Evolutionary conservation across 2,797 vertebrate species (phyloP).

Genomic region (Chlorospingus semifuscus): DNA sequence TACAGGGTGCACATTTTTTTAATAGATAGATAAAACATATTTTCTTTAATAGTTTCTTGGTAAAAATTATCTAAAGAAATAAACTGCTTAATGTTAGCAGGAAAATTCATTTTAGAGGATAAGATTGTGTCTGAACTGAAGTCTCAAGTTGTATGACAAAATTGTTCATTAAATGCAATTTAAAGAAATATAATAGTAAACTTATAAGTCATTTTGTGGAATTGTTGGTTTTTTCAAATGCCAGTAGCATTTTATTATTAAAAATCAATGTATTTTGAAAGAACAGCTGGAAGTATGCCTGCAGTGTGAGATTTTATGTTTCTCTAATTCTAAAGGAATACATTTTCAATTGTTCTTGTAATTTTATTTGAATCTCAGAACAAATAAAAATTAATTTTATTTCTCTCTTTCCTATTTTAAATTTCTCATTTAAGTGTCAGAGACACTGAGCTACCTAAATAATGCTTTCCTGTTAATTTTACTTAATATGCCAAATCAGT

Average conservation of each 20-base stretch:
- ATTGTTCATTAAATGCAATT: background rate
- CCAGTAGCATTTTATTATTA: background rate
- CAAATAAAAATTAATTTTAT: slow-evolving; percentile 48
- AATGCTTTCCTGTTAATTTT: slow-evolving; percentile 69
- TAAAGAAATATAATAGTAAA: background rate
- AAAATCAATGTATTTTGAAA: background rate
- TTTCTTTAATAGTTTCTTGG: background rate
- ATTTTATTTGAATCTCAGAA: slow-evolving; percentile 36
- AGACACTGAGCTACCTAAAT: slow-evolving; percentile 52
- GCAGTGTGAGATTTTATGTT: background rate
- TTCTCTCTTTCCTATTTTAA: slow-evolving; percentile 29
- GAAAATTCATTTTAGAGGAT: background rate
- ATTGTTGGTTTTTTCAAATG: background rate
- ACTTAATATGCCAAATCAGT: slow-evolving; percentile 74
- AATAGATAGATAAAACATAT: background rate
- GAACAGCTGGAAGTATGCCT: background rate
- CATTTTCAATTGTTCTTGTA: background rate
- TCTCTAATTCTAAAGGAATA: background rate
- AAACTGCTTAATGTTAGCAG: background rate
- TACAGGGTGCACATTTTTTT: fast-evolving
- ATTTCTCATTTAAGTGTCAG: slow-evolving; percentile 53
- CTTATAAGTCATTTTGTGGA: background rate
- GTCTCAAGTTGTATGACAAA: background rate
- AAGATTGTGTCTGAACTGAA: background rate
- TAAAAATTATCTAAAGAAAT: background rate